phyloP scores from a whole-genome alignment of 2,113 vertebrate genomes.

The Hippopotamus amphibius region DNA sequence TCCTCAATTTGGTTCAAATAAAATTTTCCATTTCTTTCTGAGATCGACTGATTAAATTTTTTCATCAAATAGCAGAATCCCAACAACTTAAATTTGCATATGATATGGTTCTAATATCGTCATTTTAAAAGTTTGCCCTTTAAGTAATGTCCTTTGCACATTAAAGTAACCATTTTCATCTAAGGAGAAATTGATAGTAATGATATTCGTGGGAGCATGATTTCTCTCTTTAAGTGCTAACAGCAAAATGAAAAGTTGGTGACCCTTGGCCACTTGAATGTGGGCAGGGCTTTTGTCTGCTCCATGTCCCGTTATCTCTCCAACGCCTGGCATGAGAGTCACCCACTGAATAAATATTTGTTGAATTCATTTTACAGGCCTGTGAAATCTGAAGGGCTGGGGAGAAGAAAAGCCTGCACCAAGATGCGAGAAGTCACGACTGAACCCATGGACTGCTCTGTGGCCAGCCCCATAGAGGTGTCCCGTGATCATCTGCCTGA shows the following conservation, averaged over 20 bases:
- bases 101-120: background rate
- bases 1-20: background rate
- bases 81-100: background rate
- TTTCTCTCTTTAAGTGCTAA: background rate
- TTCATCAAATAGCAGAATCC: background rate
- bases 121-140: background rate
- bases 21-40: background rate
- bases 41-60: background rate
- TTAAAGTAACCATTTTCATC: background rate
- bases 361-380: background rate
- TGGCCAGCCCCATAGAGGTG: accelerated
- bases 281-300: background rate
- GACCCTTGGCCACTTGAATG: background rate
- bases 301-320: background rate
- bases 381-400: background rate
- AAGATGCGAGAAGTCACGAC: background rate
- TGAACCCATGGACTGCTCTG: background rate
- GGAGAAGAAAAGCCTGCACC: background rate
- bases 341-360: background rate
- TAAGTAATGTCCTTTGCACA: background rate
- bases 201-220: background rate
- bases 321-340: background rate
- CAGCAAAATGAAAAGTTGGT: background rate
- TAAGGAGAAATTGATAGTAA: background rate
- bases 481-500: background rate